Evolutionary conservation across 2,888 invertebrate genomes (phyloP).

Genomic region (Labia minor): DNA sequence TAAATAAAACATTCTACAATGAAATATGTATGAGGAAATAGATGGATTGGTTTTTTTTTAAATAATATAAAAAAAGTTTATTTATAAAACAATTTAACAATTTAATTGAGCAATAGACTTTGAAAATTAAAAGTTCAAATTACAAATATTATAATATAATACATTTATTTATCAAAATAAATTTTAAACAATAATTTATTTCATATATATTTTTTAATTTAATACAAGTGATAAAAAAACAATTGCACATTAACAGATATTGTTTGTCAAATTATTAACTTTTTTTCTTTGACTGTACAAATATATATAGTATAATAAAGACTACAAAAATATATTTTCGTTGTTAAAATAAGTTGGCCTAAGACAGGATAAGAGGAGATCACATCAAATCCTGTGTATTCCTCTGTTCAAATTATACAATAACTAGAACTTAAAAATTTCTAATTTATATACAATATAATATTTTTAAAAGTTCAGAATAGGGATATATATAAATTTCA

Average conservation of each 20-base stretch:
- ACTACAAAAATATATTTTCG: too few relatives aligned
- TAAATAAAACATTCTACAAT: too few relatives aligned
- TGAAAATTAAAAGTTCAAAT: background rate
- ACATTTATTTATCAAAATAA: background rate
- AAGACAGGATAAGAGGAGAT: too few relatives aligned
- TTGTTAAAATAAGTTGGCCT: too few relatives aligned
- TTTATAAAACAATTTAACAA: background rate
- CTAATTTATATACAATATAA: background rate
- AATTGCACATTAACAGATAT: background rate
- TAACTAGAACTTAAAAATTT: background rate
- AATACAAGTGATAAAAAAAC: background rate
- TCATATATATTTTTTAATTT: background rate
- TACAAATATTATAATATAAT: background rate
- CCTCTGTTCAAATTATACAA: background rate
- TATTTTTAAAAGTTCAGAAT: background rate
- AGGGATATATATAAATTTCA: background rate
- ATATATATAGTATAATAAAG: too few relatives aligned
- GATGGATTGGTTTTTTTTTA: too few relatives aligned
- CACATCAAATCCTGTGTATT: background rate
- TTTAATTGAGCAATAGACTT: slow-evolving; percentile 13
- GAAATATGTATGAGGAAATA: too few relatives aligned
- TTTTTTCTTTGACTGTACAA: too few relatives aligned
- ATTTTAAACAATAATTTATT: background rate
- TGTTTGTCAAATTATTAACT: too few relatives aligned
- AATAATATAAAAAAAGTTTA: too few relatives aligned